Evolutionary conservation across 2,797 vertebrate genomes (phyloP).

Genomic region (Chaetodon trifasciatus): DNA sequence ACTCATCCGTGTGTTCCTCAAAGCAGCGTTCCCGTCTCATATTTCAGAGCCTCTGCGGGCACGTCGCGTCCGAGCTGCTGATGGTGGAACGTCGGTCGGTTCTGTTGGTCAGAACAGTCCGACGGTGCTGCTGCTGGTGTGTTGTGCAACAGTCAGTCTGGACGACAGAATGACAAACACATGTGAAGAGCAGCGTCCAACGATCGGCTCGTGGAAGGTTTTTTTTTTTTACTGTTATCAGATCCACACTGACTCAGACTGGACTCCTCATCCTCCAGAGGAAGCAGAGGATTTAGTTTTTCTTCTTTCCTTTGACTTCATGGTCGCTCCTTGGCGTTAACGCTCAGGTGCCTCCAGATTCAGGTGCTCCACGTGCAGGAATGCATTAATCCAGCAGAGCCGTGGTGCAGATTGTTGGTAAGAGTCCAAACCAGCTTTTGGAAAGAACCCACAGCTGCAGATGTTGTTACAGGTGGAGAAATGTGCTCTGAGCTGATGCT

Average conservation of each 20-base stretch:
- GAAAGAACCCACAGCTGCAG: too few species aligned
- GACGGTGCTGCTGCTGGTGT: neutral
- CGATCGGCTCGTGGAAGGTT: too few species aligned
- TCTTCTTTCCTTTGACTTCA: neutral
- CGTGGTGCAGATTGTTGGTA: too few species aligned
- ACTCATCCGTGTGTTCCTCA: neutral
- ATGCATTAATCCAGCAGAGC: too few species aligned
- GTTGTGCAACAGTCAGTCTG: neutral
- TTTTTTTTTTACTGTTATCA: neutral
- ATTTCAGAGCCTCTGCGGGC: neutral
- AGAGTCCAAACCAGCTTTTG: too few species aligned
- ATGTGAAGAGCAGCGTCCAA: neutral
- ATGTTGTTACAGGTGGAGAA: too few species aligned
- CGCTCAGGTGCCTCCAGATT: too few species aligned
- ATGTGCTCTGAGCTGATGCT: neutral
- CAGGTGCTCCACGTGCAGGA: too few species aligned
- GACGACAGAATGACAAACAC: slow-evolving; percentile 3
- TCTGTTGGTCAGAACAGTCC: neutral
- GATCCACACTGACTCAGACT: neutral
- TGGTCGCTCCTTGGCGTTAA: too few species aligned
- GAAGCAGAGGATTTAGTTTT: neutral
- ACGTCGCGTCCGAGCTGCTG: neutral
- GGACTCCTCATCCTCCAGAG: neutral
- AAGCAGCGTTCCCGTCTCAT: neutral
- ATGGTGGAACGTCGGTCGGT: neutral